Base-by-base conservation (phyloP, 2,888 invertebrate genomes). In the Vesta saturnalis region DNA sequence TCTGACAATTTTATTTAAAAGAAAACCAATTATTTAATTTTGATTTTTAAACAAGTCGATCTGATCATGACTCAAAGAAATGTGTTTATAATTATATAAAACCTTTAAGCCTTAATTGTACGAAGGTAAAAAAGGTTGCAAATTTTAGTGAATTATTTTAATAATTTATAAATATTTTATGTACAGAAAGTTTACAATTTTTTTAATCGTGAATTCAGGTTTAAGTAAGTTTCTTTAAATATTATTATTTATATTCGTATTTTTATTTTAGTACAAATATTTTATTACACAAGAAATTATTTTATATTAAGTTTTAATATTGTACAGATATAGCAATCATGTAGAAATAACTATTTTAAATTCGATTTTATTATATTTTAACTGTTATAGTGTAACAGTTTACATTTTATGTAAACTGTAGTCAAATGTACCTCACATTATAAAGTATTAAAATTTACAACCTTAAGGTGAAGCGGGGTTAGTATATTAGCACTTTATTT, bases 191-290 rank as follows among this genome's bases (percentile, higher is more conserved):
- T 62, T 56, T 56, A 54, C 21, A 19, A 54, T 30, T 21, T 14
- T 63, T 63, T 63, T 63, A 55, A 54, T 57, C 49, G 12, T 59
- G 52, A 57, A 69, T 60, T 49, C 62, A 65, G 56, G 64, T 64
- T 60, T 69, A 64, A 56, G 56, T 64, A 62, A 10, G 23, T 64
- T 23, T 54, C 43, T 59, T 16, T 61, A 58, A n/a, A 58, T 63
- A 46, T 43, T 43, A 59, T 58, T 61, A 69, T 64, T 64, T 64
- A 69, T 65, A 69, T 59, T 64, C 30, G 64, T 43, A 54, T 68
- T 69, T 61, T 69, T 62, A 62, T 62, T 69, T 65, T 65, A 65
- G 64, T 65, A 65, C 64, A 69, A 65, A 69, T 62, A 65, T 65
- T 61, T 69, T 19, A 63, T 65, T 35, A 16, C 5, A 19, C 18